Conservation (phyloP, 2,797 vertebrate genomes). For the Pristis pectinata region DNA sequence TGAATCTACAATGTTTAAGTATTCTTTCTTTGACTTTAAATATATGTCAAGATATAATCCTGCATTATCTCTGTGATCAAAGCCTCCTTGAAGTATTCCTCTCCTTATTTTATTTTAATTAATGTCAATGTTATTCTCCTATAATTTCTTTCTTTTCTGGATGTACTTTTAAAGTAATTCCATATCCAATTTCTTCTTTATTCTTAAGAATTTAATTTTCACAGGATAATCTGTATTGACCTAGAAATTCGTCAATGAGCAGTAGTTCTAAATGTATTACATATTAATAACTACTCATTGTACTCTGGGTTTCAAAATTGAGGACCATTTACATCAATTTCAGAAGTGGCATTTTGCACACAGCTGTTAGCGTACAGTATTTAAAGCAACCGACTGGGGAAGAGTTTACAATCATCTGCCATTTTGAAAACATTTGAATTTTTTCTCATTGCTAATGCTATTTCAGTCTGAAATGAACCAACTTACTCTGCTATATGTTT, state of each 20-base stretch:
- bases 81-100: neutral
- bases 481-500: no score
- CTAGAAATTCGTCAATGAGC: no score
- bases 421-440: neutral
- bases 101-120: neutral
- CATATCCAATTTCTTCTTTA: neutral
- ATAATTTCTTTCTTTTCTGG: neutral
- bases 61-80: neutral
- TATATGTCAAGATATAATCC: neutral
- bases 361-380: no score
- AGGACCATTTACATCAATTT: no score
- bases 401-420: neutral
- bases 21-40: neutral
- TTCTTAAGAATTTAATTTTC: neutral
- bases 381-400: no score
- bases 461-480: no score
- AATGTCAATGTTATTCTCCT: neutral
- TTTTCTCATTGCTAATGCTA: neutral
- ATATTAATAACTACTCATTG: no score
- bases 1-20: neutral
- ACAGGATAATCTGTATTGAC: neutral
- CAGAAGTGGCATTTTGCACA: no score
- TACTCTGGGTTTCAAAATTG: no score
- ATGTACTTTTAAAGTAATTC: neutral
- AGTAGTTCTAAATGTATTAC: no score